Evolutionary conservation across 2,888 invertebrate species (phyloP), one percentile per base, ranked within the genome.

Genomic region (Scaptodrosophila latifasciaeformis): DNA sequence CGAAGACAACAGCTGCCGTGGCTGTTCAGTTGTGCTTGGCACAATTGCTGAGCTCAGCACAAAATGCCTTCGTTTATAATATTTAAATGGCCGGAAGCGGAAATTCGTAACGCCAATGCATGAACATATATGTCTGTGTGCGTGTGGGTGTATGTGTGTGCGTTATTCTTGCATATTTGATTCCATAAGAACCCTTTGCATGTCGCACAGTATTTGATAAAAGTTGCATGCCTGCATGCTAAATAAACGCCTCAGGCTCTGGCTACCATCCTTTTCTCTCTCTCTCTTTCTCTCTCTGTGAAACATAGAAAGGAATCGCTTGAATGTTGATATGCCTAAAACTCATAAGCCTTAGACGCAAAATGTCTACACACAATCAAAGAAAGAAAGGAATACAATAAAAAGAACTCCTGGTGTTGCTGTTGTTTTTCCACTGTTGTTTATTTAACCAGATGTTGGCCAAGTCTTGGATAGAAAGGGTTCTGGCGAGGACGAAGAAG

Each of bases 71-170:
- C 66, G 77, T 76, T 74, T 71, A 65, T 75, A 79, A 79, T 74
- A 79, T 76, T 79, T 71, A 74, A 74, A 74, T 76, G 62, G 62
- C 80, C 80, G 80, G 80, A 79, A 74, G 80, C 80, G 74, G 77
- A 74, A 76, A 79, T 79, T 76, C 77, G 64, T 72, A 72, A 69
- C 80, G 74, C 70, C 67, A 66, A 59, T 76, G 76, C 72, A 61
- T 49, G 62, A 59, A 35, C 64, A 46, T 61, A 45, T 56, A 49
- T 39, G 52, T 50, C 45, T 44, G 57, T 45, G 42, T 52, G 40
- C 44, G 19, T 42, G 17, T 54, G 27, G 10, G 19, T 27, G 10
- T 35, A 17, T 19, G 18, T 39, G 24, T 49, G 24, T 46, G 30
- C 54, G 45, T 50, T 54, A 45, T 46, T 53, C 29, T 53, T 76